Base-by-base conservation (phyloP, 2,888 invertebrate genomes). In the Synergus itoensis region DNA sequence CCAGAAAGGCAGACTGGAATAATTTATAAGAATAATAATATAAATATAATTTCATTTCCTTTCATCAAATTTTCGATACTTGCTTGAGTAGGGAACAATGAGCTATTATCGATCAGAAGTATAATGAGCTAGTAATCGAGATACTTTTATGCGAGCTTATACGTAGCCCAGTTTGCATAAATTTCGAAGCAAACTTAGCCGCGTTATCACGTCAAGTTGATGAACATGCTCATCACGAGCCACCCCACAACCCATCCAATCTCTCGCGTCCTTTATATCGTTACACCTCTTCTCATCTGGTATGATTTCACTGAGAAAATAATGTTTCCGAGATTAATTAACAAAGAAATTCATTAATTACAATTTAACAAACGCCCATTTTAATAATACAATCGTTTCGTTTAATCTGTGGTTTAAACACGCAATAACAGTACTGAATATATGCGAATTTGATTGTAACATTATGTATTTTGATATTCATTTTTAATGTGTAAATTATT, bases 111-210 rank as follows among this genome's bases (percentile, higher is more conserved):
- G 69, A 73, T 73, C 69, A 48, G 36, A 48, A 48, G 45, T 16
- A 4, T 60, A 40, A 40, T 67, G 40, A 48, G 53, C 43, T 65
- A 16, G 28, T 69, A 69, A 73, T 73, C 28, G 28, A 48, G 53
- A 48, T 53, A 73, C 53, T 73, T 73, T 48, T 73, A 28, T 60
- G 60, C 21, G 18, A 9, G 53, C 53, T 53, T 53, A 53, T 9
- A 53, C 53, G 53, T 53, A 53, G 53, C 53, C 53, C 53, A 67
- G 67, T 67, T 67, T 73, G 53, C 48, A 80, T 79, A 77, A 76
- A 48, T 80, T 67, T 77, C 67, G 77, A 40, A 67, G 80, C 76
- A 79, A 82, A 82, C 80, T 77, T 67, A 82, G 79, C 76, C 77
- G 60, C 14, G 76, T 76, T 76, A 76, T 73, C 48, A 28, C 28